phyloP scores from a whole-genome alignment of 2,113 vertebrate genomes.

The Naja naja region DNA sequence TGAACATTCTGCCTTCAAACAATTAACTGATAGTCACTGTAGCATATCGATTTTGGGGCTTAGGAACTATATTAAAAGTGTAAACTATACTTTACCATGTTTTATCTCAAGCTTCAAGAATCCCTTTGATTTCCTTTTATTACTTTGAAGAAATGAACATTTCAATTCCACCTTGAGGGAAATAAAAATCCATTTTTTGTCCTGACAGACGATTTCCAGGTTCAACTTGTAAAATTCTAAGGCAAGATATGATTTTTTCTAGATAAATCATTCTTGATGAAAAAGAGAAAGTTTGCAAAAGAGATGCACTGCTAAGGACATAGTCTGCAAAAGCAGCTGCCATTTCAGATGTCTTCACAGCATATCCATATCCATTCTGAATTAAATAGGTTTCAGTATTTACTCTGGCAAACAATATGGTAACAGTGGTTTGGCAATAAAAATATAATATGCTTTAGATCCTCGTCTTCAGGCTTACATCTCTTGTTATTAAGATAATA shows the following conservation, averaged over 20 bases:
- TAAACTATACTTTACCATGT: neutral
- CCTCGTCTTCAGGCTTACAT: conserved; percentile 1
- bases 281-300: neutral
- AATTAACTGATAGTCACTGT: neutral
- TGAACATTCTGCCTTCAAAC: neutral
- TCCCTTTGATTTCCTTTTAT: neutral
- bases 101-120: neutral
- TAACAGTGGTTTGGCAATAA: neutral
- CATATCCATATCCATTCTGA: neutral
- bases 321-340: neutral
- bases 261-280: neutral
- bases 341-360: neutral
- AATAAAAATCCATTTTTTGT: neutral
- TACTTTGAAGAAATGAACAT: neutral
- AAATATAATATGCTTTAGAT: neutral
- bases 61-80: neutral
- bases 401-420: neutral
- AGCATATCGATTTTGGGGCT: neutral
- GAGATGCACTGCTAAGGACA: neutral
- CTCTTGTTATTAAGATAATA: neutral
- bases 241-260: conserved; percentile 14
- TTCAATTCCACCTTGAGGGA: neutral
- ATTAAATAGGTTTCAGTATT: conserved; percentile 8
- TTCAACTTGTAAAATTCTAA: conserved; percentile 7
- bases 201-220: neutral